phyloP scores from a whole-genome alignment of 1,140 invertebrate species.

The Lucilia sericata region DNA sequence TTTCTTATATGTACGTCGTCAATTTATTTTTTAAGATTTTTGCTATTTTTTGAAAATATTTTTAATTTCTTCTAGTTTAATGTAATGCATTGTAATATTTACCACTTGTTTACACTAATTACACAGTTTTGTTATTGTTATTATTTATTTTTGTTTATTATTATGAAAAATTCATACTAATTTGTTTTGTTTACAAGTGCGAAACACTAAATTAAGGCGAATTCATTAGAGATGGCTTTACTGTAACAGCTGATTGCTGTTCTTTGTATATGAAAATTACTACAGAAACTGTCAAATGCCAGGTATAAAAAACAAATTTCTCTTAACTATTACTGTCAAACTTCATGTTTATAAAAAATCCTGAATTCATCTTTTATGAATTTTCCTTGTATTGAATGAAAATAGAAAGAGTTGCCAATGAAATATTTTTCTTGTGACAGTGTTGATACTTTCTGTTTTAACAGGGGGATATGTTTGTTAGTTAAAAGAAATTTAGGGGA shows the following conservation, averaged over 20 bases:
- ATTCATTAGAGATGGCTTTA: too few species aligned
- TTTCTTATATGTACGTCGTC: not conserved
- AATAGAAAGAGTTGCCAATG: not conserved
- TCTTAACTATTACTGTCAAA: too few species aligned
- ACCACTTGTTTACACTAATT: not conserved
- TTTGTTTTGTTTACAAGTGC: constrained; percentile 20
- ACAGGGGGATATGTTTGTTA: not conserved
- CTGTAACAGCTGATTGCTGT: too few species aligned
- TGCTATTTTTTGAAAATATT: not conserved
- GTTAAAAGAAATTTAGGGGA: not conserved
- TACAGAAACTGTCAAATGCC: too few species aligned
- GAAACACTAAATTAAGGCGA: not conserved
- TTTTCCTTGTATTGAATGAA: too few species aligned
- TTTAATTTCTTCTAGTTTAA: not conserved
- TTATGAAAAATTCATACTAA: not conserved
- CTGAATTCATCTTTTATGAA: too few species aligned
- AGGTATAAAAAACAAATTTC: too few species aligned
- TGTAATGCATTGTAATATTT: not conserved
- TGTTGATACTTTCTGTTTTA: not conserved
- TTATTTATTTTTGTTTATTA: constrained; percentile 15
- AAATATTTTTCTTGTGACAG: not conserved
- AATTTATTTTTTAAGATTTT: not conserved
- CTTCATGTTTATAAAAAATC: too few species aligned
- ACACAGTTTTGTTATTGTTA: not conserved
- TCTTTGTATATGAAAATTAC: too few species aligned